These are phyloP conservation scores for Fistularia commersonii DNA, from an alignment of 2,797 vertebrate species.

Conservation along the genomic window DNA sequence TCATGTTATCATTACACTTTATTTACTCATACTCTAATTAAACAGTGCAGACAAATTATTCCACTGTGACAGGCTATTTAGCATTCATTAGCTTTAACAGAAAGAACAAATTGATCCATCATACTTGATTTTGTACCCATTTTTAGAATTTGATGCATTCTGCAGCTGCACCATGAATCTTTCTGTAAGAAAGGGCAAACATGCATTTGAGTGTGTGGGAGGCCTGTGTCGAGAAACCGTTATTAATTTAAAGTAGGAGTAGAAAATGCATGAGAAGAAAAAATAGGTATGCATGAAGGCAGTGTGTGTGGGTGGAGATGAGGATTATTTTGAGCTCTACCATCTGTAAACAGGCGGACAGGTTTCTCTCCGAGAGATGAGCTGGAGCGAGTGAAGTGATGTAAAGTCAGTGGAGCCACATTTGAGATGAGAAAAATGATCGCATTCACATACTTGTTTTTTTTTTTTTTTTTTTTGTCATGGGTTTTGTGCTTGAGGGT, in stretches of 20 bases:
- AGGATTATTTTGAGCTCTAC: conserved; percentile 55
- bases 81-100: conserved; percentile 66
- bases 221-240: conserved; percentile 19
- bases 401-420: conserved; percentile 15
- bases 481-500: background rate
- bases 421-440: conserved; percentile 34
- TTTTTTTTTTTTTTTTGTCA: too few relatives aligned
- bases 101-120: conserved; percentile 38
- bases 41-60: conserved; percentile 63
- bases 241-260: conserved; percentile 26
- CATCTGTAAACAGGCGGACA: conserved; percentile 59
- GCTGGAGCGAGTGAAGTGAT: conserved; percentile 19
- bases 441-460: conserved; percentile 9
- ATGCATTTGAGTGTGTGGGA: conserved; percentile 24
- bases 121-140: conserved; percentile 44
- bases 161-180: background rate
- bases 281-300: conserved; percentile 23
- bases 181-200: conserved; percentile 3
- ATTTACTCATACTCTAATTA: conserved; percentile 69
- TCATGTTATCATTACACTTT: conserved; percentile 52
- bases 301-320: conserved; percentile 41
- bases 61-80: conserved; percentile 58
- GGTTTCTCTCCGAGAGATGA: conserved; percentile 48
- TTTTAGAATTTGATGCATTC: conserved; percentile 4
- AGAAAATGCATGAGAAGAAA: background rate